Base-by-base conservation (phyloP, 2,113 vertebrate species). In the Calonectris borealis region DNA sequence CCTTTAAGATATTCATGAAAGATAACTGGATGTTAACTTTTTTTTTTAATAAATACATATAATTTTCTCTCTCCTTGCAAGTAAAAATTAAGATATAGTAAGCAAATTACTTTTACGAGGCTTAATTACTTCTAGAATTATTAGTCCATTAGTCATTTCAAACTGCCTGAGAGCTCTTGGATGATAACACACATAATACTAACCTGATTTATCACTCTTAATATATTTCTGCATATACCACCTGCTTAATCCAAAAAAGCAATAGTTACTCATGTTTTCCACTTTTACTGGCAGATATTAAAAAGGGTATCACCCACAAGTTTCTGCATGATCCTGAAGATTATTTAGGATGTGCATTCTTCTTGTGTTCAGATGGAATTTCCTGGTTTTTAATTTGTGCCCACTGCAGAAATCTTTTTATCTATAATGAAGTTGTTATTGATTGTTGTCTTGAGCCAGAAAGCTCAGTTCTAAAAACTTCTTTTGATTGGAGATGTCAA, bases 41-140 rank as follows among this genome's bases (percentile, higher is more conserved):
- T 78, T 78, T 36, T 48, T 29, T 58, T 17, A 31, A 65, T 16
- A 81, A 62, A 65, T 31, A 60, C 22, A 64, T 31, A 78, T 16
- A n/a, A 34, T 83, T 79, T 92, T 79, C 24, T 76, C 36, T 54
- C 27, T 68, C n/a, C 42, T 65, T 80, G 24, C 14, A 76, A 92
- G 34, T 22, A 90, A 73, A 92, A 92, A 40, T 58, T 77, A 88
- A 72, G 18, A 73, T 66, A 72, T 13, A 69, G 36, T 38, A 88
- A 83, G 72, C n/a, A 72, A 92, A 66, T 78, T 34, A 88, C 38
- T 75, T 91, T 55, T 42, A 90, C 4, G 6, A 64, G 34, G 40
- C 60, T 57, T 95, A 88, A 94, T 86, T 88, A 73, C 46, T 83
- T 92, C 49, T 36, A 69, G 13, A 88, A 72, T 88, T 80, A 88